phyloP scores from a whole-genome alignment of 2,888 invertebrate species.

The Melinaea marsaeus region DNA sequence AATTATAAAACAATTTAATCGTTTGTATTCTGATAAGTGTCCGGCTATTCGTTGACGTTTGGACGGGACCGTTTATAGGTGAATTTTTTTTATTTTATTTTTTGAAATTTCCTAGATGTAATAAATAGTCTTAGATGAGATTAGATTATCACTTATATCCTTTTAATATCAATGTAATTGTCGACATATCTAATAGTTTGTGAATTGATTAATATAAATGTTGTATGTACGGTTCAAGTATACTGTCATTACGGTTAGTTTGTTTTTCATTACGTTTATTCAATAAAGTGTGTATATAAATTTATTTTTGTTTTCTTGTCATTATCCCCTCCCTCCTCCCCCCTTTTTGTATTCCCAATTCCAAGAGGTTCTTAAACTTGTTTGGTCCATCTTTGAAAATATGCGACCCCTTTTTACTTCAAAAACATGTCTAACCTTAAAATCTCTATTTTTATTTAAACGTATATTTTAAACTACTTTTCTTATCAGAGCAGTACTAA shows the following conservation, averaged over 20 bases:
- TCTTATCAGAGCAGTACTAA: too few species aligned
- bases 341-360: background rate
- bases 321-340: background rate
- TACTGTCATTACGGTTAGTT: constrained; percentile 69
- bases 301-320: constrained; percentile 33
- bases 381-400: too few species aligned
- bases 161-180: constrained; percentile 70
- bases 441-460: too few species aligned
- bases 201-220: constrained; percentile 72
- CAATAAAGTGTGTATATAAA: constrained; percentile 79
- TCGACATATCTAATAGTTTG: constrained; percentile 75
- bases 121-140: constrained; percentile 30
- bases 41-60: background rate
- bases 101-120: constrained; percentile 26
- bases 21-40: background rate
- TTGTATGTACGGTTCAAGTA: constrained; percentile 74
- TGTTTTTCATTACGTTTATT: constrained; percentile 76
- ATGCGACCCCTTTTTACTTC: too few species aligned
- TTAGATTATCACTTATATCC: constrained; percentile 53
- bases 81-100: constrained; percentile 18
- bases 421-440: too few species aligned
- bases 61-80: constrained; percentile 23
- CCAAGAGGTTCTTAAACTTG: background rate
- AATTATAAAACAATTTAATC: constrained; percentile 8
- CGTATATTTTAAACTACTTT: too few species aligned